Evolutionary conservation across 1,140 invertebrate genomes (phyloP), one percentile per base, ranked within the genome.

Genomic region (Cydia splendana): DNA sequence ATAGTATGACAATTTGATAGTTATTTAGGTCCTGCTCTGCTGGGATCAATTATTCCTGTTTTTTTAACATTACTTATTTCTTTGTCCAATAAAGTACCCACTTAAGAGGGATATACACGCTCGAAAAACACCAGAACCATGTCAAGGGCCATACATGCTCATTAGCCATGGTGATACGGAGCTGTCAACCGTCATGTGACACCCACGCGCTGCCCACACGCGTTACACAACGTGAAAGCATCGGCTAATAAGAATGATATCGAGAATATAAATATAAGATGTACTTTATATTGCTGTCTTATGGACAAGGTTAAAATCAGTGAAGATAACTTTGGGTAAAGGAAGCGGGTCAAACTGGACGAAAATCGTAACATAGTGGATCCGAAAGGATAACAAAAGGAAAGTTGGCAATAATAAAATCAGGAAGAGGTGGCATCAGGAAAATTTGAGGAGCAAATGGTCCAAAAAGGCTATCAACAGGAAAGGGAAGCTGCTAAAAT

Each of bases 171-270:
- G 57, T 12, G 67, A 71, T 71, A 71, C 34, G 65, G 28, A 15
- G 67, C 30, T 38, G 30, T 30, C 24, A 67, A 38, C 67, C 34
- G 67, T 71, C 67, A 71, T 10, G 38, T 34, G 65, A 28, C 34
- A 24, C 67, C 67, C 67, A 71, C 67, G 30, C n/a, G 28, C 30
- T 62, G 67, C 67, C 67, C 67, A 71, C 67, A 42, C 67, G 28
- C 34, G 5, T 71, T 71, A 38, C 67, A 71, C 67, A 71, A 67
- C 30, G 67, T 18, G 67, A 71, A 71, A 71, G 67, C 20, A 62
- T 62, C 57, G 57, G 57, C 45, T 71, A 71, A 71, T 71, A 38
- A 71, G n/a, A 69, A 71, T 15, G n/a, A 18, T 71, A 71, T 71
- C 67, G 34, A 62, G 20, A 62, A 62, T 24, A 62, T 62, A 62